Conservation (phyloP, 2,113 vertebrate genomes). For the Percopsis transmontana region DNA sequence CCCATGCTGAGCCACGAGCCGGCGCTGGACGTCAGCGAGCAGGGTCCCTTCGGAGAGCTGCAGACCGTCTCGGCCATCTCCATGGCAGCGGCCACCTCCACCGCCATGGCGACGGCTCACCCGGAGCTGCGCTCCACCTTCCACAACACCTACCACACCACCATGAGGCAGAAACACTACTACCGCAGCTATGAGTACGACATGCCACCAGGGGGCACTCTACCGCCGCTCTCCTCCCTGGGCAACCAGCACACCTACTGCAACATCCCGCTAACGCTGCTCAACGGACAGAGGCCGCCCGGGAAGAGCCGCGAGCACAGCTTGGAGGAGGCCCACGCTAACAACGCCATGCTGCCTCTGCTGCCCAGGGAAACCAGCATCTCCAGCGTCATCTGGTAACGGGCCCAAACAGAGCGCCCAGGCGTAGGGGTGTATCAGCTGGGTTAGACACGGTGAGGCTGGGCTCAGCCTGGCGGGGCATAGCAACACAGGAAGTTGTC, state of each 20-base stretch:
- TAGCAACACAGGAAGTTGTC: constrained; percentile 1
- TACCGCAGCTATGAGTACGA: constrained; percentile 98
- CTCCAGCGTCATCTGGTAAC: constrained; percentile 99
- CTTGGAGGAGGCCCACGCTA: constrained; percentile 94
- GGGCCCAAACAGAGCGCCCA: constrained; percentile 18
- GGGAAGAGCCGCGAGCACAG: constrained; percentile 95
- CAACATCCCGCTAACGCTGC: constrained; percentile 99
- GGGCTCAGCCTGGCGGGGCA: constrained; percentile 26
- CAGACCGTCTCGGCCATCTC: constrained; percentile 98
- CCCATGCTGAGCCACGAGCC: constrained; percentile 91
- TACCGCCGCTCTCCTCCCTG: constrained; percentile 91
- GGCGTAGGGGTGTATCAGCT: constrained; percentile 49
- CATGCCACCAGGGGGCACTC: constrained; percentile 90
- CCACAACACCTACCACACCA: constrained; percentile 97
- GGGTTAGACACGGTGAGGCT: constrained; percentile 41
- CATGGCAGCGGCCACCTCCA: constrained; percentile 97
- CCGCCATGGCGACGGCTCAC: constrained; percentile 96
- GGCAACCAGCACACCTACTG: constrained; percentile 99
- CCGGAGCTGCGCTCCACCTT: constrained; percentile 96
- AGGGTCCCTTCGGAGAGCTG: constrained; percentile 96
- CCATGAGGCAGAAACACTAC: constrained; percentile 99
- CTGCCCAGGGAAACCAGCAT: constrained; percentile 98
- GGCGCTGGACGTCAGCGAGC: constrained; percentile 96
- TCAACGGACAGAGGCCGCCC: constrained; percentile 95
- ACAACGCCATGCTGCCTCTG: constrained; percentile 97